A percentile compares a stretch with the other conserved stretches of the same genome.
Conservation (phyloP, 2,113 vertebrate species). For the Megaptera novaeangliae region DNA sequence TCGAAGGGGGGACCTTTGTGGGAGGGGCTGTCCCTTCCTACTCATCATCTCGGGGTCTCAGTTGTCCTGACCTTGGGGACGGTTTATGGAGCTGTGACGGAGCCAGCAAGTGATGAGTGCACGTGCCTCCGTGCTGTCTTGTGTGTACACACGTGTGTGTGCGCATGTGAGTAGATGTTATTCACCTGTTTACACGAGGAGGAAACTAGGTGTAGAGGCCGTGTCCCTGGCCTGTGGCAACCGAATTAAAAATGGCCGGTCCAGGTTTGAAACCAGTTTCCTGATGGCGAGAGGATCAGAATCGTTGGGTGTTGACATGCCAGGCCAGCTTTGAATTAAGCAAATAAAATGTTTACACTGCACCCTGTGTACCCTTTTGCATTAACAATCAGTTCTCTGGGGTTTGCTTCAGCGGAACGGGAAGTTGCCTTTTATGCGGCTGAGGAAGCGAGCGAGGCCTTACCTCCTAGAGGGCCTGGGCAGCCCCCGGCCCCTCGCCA, state of each 20-base stretch:
- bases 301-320: fast-evolving
- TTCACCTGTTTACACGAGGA: background rate
- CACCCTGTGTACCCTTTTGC: fast-evolving
- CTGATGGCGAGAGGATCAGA: background rate
- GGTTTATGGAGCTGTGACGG: background rate
- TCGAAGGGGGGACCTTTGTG: background rate
- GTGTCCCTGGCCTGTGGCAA: too few relatives aligned
- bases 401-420: too few relatives aligned
- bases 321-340: background rate
- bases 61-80: background rate
- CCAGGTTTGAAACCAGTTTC: background rate
- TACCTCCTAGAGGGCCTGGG: background rate
- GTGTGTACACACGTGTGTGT: too few relatives aligned
- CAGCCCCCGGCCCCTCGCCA: too few relatives aligned
- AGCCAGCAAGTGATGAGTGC: background rate
- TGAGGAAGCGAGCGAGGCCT: fast-evolving
- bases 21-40: background rate
- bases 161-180: background rate
- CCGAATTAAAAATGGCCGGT: background rate
- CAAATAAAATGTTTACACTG: fast-evolving
- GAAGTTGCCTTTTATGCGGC: fast-evolving
- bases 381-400: fast-evolving
- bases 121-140: background rate
- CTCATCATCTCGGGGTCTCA: fast-evolving
- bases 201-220: background rate